Evolutionary conservation across 2,797 vertebrate genomes (phyloP), one percentile per base, ranked within the genome.

Genomic region (Cheracebus regulus): DNA sequence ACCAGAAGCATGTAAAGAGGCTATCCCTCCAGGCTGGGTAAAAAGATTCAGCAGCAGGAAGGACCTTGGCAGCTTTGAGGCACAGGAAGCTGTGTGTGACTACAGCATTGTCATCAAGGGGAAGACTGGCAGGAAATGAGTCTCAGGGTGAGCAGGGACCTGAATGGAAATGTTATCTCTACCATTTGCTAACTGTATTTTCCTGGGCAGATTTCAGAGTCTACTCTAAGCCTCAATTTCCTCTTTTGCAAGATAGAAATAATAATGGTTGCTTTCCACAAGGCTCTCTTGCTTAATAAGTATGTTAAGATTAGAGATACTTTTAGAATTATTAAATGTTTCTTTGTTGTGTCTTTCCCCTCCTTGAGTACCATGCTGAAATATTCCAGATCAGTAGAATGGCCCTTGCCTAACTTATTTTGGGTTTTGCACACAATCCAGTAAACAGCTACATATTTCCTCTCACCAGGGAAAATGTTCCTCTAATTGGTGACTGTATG

Each of bases 51-150:
- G 3, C 4, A 19, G 57, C 5, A 80, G 36, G 44, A 41, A 12
- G 41, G 24, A 50, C 5, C 14, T 2, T 7, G 70, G 48, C 52
- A 30, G 1, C 1, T 30, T 0, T 4, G 78, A 87, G 36, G 7
- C 41, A 24, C 41, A 72, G 73, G 33, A 83, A n/a, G n/a, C 17
- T n/a, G 10, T 8, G 9, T 11, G 19, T 33, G 75, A 39, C 20
- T 11, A 20, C 17, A 26, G 13, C 28, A 7, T 33, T 2, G 1
- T 4, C 24, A 4, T 28, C 22, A 2, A 7, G 8, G 9, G 2
- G 46, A n/a, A 28, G 30, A 9, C 0, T 3, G 30, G 15, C 46
- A 44, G 48, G 39, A 46, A 61, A 12, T 2, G 28, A 72, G 30
- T 12, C 24, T 75, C 46, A 22, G 39, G 26, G 9, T 9, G 19